Base-by-base conservation (phyloP, 2,113 vertebrate genomes). In the Athene noctua region DNA sequence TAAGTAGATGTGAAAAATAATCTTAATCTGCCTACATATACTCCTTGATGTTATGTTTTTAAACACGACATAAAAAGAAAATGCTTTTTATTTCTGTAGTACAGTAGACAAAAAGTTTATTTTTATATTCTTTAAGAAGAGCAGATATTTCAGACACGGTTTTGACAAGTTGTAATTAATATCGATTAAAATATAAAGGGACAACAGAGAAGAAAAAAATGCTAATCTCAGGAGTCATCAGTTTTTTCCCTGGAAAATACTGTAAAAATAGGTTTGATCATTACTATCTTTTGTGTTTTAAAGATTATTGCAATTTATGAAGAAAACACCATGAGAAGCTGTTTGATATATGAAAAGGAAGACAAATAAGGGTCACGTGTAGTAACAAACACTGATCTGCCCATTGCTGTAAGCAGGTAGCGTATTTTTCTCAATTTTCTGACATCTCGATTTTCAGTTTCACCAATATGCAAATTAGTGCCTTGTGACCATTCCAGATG, bases 151-250 rank as follows among this genome's bases (percentile, higher is more conserved):
- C 65, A 79, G 44, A 68, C 54, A 23, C 11, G 36, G 26, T 81
- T 95, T 86, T 86, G 65, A 79, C 32, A 93, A 86, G 65, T 6
- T 91, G 54, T 88, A 95, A 86, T 93, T 95, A 96, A 72, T 91
- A 92, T 61, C 65, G 32, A 68, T 84, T 90, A 88, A 95, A 94
- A 84, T 59, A 74, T 77, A 62, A 95, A 84, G 32, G 16, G 34
- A 95, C 42, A 57, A 49, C 3, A 75, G 15, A 70, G 15, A 91
- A 67, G 13, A 84, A 92, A 72, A 89, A 66, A 65, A 10, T 8
- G 4, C n/a, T 90, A 82, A 13, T 84, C 22, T 91, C 36, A 68
- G 30, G 25, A 95, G 62, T 66, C 49, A 81, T 81, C 27, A 61
- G 1, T 12, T 86, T 90, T 82, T 89, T 20, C 52, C 68, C 16